Conservation (phyloP, 2,113 vertebrate genomes). For the Puffinus mauretanicus region DNA sequence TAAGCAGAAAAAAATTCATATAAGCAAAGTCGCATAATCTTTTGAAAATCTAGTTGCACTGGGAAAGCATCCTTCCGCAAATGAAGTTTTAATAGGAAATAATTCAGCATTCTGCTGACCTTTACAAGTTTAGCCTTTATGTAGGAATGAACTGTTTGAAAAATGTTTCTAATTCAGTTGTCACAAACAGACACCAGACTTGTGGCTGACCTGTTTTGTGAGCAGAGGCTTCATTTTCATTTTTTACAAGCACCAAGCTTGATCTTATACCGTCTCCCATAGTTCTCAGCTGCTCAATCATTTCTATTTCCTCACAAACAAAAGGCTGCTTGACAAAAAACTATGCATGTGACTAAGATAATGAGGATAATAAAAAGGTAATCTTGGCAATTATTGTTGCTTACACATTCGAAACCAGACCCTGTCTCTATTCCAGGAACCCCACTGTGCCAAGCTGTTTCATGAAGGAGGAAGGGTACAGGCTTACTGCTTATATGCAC, state of each 20-base stretch:
- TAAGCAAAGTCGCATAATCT: neutral
- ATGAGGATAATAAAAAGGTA: neutral
- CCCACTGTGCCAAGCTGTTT: neutral
- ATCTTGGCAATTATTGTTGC: neutral
- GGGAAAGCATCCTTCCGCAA: neutral
- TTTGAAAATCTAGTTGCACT: neutral
- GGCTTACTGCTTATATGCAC: neutral
- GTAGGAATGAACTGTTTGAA: constrained; percentile 4
- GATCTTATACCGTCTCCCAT: neutral
- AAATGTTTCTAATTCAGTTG: constrained; percentile 31
- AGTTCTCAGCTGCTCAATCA: neutral
- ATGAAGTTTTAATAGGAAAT: neutral
- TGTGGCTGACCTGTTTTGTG: neutral
- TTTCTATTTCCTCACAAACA: neutral
- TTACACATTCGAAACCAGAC: neutral
- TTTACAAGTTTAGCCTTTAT: constrained; percentile 1
- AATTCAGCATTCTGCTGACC: constrained; percentile 17
- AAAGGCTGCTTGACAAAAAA: neutral
- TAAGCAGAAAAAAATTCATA: neutral
- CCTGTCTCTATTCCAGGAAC: neutral
- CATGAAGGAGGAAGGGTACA: neutral
- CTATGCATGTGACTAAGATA: neutral
- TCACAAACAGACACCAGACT: neutral
- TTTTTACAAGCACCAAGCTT: neutral
- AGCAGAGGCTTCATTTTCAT: neutral